phyloP scores from a whole-genome alignment of 2,888 invertebrate genomes.

The Xestobium rufovillosum region DNA sequence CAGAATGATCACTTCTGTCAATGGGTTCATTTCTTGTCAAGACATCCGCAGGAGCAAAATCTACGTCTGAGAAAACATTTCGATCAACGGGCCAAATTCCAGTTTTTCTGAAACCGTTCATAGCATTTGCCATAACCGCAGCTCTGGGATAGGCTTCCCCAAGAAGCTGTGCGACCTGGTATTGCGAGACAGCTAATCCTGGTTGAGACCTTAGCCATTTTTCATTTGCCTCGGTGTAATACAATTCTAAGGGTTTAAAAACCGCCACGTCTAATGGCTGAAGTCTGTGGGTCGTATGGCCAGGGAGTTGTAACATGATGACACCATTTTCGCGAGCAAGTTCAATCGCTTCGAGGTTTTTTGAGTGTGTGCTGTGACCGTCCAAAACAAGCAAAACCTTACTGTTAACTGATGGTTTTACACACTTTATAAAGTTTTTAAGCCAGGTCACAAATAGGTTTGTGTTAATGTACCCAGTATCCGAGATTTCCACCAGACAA shows the following conservation, averaged over 20 bases:
- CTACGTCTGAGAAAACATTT: slow-evolving; percentile 18
- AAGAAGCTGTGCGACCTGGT: slow-evolving; percentile 21
- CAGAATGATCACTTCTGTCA: slow-evolving; percentile 1
- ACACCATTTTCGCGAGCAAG: too few relatives aligned
- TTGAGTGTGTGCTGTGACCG: too few relatives aligned
- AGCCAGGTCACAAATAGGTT: too few relatives aligned
- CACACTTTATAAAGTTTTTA: too few relatives aligned
- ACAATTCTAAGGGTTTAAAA: slow-evolving; percentile 23
- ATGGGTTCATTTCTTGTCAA: slow-evolving; percentile 1
- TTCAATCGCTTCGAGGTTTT: too few relatives aligned
- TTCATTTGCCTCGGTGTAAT: slow-evolving; percentile 21
- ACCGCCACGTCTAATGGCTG: too few relatives aligned
- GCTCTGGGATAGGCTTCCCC: slow-evolving; percentile 20
- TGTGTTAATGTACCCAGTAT: too few relatives aligned
- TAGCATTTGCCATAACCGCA: slow-evolving; percentile 21
- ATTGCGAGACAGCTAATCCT: slow-evolving; percentile 23
- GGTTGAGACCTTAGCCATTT: slow-evolving; percentile 22
- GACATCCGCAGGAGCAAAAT: slow-evolving; percentile 16
- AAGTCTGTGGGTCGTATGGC: too few relatives aligned
- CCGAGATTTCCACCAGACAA: too few relatives aligned
- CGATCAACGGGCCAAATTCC: slow-evolving; percentile 20
- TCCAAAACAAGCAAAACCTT: too few relatives aligned
- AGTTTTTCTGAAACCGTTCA: slow-evolving; percentile 21
- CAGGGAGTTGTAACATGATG: too few relatives aligned
- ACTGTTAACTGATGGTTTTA: too few relatives aligned